Evolutionary conservation across 2,888 invertebrate genomes (phyloP).

Genomic region (Sympetrum striolatum): DNA sequence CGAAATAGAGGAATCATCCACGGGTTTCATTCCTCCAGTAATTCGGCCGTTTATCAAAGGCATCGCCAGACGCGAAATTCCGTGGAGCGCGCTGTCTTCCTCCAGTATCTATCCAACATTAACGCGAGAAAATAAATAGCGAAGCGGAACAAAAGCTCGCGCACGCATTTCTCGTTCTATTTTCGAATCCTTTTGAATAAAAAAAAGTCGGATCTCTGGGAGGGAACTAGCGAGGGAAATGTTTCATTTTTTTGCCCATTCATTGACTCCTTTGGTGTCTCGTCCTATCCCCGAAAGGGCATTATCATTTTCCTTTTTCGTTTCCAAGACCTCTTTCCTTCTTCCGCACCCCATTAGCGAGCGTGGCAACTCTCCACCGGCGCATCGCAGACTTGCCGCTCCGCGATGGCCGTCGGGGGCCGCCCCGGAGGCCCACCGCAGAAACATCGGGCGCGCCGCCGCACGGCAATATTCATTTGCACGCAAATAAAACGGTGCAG

Average conservation of each 20-base stretch:
- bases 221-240: neutral
- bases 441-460: conserved; percentile 5
- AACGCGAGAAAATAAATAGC: neutral
- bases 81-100: neutral
- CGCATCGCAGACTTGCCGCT: neutral
- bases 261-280: conserved; percentile 14
- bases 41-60: neutral
- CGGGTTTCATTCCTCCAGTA: neutral
- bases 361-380: neutral
- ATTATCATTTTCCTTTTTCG: neutral
- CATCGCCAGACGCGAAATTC: neutral
- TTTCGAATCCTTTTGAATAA: neutral
- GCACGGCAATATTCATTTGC: conserved; percentile 40
- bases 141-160: neutral
- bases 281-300: neutral
- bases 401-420: conserved; percentile 15
- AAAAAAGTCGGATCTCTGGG: neutral
- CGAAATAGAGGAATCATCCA: neutral
- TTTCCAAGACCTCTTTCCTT: neutral
- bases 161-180: neutral
- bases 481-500: conserved; percentile 36
- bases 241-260: neutral
- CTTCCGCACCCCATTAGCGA: neutral
- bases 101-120: neutral
- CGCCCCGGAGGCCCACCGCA: conserved; percentile 7